Conservation (phyloP, 2,113 vertebrate species). For the Thinocorus orbignyianus region DNA sequence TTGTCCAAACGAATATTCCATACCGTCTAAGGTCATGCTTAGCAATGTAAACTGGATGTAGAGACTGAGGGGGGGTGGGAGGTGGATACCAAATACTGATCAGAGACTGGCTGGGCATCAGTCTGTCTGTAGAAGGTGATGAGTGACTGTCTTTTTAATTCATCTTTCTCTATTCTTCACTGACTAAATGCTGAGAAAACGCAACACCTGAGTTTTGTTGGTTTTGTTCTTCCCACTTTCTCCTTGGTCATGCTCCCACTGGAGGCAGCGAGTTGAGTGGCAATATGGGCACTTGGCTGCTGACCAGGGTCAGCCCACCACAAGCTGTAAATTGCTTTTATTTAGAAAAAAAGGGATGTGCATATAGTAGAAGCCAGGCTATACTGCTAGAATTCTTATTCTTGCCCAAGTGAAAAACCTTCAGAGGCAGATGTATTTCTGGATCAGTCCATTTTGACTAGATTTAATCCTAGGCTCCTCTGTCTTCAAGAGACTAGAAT, state of each 20-base stretch:
- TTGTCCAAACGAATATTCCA: background rate
- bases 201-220: background rate
- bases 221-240: background rate
- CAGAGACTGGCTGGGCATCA: background rate
- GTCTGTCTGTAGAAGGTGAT: background rate
- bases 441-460: background rate
- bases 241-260: background rate
- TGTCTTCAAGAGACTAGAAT: background rate
- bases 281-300: background rate
- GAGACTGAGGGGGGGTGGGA: fast-evolving
- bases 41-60: background rate
- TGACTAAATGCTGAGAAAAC: background rate
- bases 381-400: background rate
- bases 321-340: background rate
- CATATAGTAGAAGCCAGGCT: background rate
- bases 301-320: background rate
- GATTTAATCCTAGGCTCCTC: background rate
- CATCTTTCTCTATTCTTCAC: background rate
- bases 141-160: background rate
- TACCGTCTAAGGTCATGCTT: background rate
- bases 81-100: background rate
- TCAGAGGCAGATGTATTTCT: background rate
- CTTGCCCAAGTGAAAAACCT: background rate
- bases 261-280: background rate
- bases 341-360: background rate